Evolutionary conservation across 2,888 invertebrate genomes (phyloP), one percentile per base, ranked within the genome.

Genomic region (Petrophora chlorosata): DNA sequence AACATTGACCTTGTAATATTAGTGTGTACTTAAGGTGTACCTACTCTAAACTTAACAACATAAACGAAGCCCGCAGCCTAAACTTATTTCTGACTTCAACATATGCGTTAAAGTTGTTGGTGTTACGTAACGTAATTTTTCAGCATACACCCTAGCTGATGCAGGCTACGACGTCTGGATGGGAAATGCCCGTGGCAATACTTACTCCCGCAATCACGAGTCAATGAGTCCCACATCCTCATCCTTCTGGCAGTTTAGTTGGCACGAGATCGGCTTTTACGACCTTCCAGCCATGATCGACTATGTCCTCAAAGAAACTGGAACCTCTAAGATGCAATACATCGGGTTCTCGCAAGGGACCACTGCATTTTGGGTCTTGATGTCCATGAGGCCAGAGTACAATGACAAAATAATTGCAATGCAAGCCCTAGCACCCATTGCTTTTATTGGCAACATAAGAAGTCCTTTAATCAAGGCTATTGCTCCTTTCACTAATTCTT

Each of bases 171-270:
- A 95, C 63, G 94, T 95, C 0, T 97, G 97, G 97, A 79, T 98
- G 79, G 96, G 96, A 4, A 97, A 97, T 77, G 93, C 94, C 5
- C 86, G 97, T 45, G 97, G 97, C 1, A 97, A 97, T 78, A 93
- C 92, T 0, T 96, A 96, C 76, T 94, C 94, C 3, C 90, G 90
- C 38, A 90, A 84, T 1, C 96, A 96, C 68, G 76, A 91, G 2
- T 65, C 71, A 3, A 32, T 83, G 1, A 80, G 76, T 30, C 80
- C 88, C 0, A 57, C 75, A 23, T 86, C 72, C 0, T 73, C 82
- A 2, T 61, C 76, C 1, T 91, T 84, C 61, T 91, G 91, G 91
- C 78, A 82, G 49, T 92, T 83, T 74, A 94, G 94, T 62, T 96
- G 94, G 93, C 94, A 96, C 71, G 94, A 96, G 68, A 94, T 96